A percentile compares a stretch with the other conserved stretches of the same genome.
Evolutionary conservation across 2,797 vertebrate species (phyloP).

Genomic region (Microchirus variegatus): DNA sequence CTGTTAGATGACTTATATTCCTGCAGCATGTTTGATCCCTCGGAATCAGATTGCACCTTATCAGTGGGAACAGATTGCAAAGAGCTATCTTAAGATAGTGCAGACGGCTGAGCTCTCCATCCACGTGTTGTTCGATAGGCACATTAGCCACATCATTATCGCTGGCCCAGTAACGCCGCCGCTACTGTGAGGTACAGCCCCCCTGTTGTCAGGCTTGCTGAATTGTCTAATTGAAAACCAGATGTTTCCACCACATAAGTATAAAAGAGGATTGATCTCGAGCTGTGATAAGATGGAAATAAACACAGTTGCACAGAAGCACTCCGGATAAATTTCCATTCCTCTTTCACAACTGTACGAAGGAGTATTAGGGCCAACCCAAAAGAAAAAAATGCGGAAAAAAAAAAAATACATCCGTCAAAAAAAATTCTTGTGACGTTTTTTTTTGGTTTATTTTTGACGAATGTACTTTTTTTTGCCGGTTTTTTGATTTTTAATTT

Average conservation of each 20-base stretch:
- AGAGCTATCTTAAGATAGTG: conserved; percentile 71
- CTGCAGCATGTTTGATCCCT: conserved; percentile 65
- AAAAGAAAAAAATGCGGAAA: too few relatives aligned
- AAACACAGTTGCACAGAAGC: conserved; percentile 48
- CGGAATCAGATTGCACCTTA: conserved; percentile 78
- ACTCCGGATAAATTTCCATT: conserved; percentile 15
- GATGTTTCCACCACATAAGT: conserved; percentile 68
- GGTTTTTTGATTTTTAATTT: too few relatives aligned
- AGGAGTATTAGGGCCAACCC: too few relatives aligned
- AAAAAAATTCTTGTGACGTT: too few relatives aligned
- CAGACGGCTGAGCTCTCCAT: conserved; percentile 68
- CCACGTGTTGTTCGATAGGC: conserved; percentile 64
- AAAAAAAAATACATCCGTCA: too few relatives aligned
- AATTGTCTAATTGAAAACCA: conserved; percentile 76
- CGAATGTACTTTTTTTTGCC: too few relatives aligned
- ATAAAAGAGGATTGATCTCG: conserved; percentile 69
- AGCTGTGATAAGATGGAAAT: conserved; percentile 61
- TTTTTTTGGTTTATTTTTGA: too few relatives aligned
- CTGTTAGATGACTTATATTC: conserved; percentile 64
- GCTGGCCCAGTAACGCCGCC: conserved; percentile 54
- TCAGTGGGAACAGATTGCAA: conserved; percentile 70
- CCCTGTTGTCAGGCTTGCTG: conserved; percentile 49
- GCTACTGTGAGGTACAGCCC: conserved; percentile 61
- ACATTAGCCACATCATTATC: conserved; percentile 77
- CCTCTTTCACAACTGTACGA: too few relatives aligned